phyloP scores from a whole-genome alignment of 2,888 invertebrate genomes.

The Carterocephalus palaemon region DNA sequence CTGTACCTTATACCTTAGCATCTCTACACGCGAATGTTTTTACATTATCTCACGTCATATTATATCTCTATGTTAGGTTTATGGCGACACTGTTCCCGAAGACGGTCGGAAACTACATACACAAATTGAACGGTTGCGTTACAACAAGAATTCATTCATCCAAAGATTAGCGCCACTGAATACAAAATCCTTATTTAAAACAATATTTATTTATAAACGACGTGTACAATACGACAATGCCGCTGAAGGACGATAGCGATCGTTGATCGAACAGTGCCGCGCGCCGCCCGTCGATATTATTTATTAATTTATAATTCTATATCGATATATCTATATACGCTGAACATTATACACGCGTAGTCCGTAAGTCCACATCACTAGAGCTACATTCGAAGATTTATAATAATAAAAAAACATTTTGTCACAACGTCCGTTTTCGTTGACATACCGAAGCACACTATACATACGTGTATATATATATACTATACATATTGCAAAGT shows the following conservation, averaged over 20 bases:
- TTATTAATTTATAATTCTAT: constrained; percentile 47
- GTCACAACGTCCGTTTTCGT: constrained; percentile 57
- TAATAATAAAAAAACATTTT: constrained; percentile 32
- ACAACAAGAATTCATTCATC: neutral
- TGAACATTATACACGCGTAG: constrained; percentile 54
- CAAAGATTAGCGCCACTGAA: neutral
- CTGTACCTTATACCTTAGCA: constrained; percentile 41
- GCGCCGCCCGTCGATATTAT: constrained; percentile 39
- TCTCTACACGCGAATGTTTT: constrained; percentile 41
- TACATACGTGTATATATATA: constrained; percentile 35
- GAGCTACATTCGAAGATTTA: constrained; percentile 49
- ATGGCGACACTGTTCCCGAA: constrained; percentile 45
- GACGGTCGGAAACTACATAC: constrained; percentile 14
- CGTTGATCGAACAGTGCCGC: constrained; percentile 43
- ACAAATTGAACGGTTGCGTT: constrained; percentile 26
- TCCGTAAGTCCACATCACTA: constrained; percentile 43
- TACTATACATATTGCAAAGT: constrained; percentile 24
- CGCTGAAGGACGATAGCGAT: constrained; percentile 23
- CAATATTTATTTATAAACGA: constrained; percentile 14
- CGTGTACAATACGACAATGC: neutral
- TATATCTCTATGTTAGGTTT: constrained; percentile 41
- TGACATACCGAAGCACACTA: constrained; percentile 42
- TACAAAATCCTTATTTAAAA: constrained; percentile 12
- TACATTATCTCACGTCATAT: constrained; percentile 38
- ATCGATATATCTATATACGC: constrained; percentile 60